Evolutionary conservation across 2,888 invertebrate genomes (phyloP).

Genomic region (Strigamia crassipes): DNA sequence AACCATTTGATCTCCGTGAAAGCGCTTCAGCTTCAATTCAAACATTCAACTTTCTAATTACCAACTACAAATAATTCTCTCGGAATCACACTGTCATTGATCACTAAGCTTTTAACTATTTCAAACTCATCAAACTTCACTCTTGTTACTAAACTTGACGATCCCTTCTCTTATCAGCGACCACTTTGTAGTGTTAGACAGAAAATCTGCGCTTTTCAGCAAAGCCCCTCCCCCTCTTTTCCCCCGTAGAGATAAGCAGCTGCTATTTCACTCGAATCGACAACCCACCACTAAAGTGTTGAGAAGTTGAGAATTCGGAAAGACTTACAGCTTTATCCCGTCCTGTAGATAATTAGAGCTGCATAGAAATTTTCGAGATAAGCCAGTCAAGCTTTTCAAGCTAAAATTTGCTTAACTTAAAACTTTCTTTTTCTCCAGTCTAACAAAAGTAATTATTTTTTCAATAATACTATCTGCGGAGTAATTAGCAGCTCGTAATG

Average conservation of each 20-base stretch:
- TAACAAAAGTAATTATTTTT: slow-evolving; percentile 4
- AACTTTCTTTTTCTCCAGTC: background rate
- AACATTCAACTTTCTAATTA: background rate
- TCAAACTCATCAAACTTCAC: slow-evolving; percentile 1
- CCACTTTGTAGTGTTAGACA: slow-evolving; percentile 10
- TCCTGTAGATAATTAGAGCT: slow-evolving; percentile 10
- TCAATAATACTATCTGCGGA: background rate
- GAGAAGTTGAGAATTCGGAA: background rate
- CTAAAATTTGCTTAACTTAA: background rate
- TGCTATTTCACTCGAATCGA: slow-evolving; percentile 6
- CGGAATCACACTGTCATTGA: background rate
- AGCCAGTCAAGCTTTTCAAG: slow-evolving; percentile 2
- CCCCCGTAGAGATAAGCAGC: slow-evolving; percentile 6
- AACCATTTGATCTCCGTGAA: background rate
- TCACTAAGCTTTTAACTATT: slow-evolving; percentile 10
- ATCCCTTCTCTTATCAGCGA: background rate
- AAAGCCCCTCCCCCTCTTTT: background rate
- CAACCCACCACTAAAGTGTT: slow-evolving; percentile 10
- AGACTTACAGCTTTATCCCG: slow-evolving; percentile 4
- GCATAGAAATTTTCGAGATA: background rate
- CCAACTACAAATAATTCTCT: background rate
- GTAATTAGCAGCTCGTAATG: no score
- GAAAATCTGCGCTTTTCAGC: slow-evolving; percentile 10
- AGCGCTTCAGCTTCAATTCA: background rate
- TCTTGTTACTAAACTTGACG: background rate